Evolutionary conservation across 2,113 vertebrate species (phyloP).

Genomic region (Scalopus aquaticus): DNA sequence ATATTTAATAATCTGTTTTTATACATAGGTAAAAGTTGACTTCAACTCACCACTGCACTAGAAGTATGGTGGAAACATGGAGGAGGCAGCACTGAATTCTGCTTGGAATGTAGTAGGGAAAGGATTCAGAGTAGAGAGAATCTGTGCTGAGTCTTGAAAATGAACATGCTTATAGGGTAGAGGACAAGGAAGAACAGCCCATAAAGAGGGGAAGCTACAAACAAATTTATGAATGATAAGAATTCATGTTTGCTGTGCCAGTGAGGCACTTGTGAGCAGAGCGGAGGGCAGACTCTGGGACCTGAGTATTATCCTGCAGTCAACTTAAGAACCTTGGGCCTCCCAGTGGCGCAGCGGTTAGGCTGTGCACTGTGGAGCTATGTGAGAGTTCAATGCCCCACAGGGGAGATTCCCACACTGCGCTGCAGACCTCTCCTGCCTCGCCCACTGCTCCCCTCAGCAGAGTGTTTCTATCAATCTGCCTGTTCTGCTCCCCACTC

Average conservation of each 20-base stretch:
- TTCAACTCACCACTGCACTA: background rate
- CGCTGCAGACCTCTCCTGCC: too few species aligned
- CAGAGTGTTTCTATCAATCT: too few species aligned
- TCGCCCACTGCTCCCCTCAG: too few species aligned
- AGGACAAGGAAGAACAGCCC: background rate
- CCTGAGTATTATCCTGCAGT: background rate
- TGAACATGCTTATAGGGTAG: background rate
- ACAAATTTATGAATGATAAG: background rate
- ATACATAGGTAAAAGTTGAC: fast-evolving
- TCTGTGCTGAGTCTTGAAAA: background rate
- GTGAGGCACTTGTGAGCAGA: background rate
- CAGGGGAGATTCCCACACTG: too few species aligned
- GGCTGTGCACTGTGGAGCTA: too few species aligned
- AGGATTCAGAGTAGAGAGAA: background rate
- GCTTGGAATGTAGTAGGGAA: background rate
- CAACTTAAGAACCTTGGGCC: too few species aligned
- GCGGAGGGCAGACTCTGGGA: background rate
- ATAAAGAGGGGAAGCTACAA: background rate
- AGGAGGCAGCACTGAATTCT: background rate
- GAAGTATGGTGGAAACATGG: background rate
- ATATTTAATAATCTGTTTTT: background rate
- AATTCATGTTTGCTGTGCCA: too few species aligned
- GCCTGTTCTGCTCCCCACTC: too few species aligned
- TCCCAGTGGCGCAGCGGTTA: too few species aligned
- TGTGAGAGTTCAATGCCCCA: too few species aligned